Base-by-base conservation (phyloP, 1,140 invertebrate species). In the Phocides pigmalion region DNA sequence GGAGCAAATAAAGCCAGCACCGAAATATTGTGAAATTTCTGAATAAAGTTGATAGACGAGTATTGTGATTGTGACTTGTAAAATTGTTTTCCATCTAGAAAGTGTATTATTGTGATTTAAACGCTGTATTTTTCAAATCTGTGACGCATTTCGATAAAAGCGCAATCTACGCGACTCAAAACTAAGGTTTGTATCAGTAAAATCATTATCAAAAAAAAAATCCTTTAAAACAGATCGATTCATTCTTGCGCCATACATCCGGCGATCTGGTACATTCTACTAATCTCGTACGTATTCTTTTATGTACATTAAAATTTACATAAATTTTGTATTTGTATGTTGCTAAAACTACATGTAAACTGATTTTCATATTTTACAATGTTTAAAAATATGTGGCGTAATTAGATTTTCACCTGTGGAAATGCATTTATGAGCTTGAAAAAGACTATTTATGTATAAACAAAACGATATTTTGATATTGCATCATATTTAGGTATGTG, bases 231-330 rank as follows among this genome's bases (percentile, higher is more conserved):
- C 66, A 71, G 68, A 79, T 81, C 76, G 77, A 81, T 81, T 51
- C 62, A 65, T 72, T 71, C 66, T 81, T 79, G 74, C 81, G 79
- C 72, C 72, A 75, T 71, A 16, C 65, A 37, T 59, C 20, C 12
- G 17, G 54, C 32, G 35, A 35, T 80, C 77, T 81, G 66, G 79
- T 59, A 84, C 62, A 66, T 84, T 84, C 81, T 58, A 80, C 28
- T 4, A 20, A 5, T 35, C 22, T n/a, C 15, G 17, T 46, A 20
- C 44, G 17, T 20, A 8, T 44, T 22, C 16, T 17, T 22, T 0
- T 2, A 12, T 41, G 2, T 8, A 32, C 2, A 22, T 22, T 3
- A 2, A 22, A 5, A 32, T 11, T 0, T 32, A 32, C 0, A 32
- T n/a, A 32, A 32, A 32, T 11, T 32, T 32, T 1, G 35, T n/a